These are phyloP conservation scores for Brachyptera risi DNA, from an alignment of 2,888 invertebrate species.

Conservation along the genomic window DNA sequence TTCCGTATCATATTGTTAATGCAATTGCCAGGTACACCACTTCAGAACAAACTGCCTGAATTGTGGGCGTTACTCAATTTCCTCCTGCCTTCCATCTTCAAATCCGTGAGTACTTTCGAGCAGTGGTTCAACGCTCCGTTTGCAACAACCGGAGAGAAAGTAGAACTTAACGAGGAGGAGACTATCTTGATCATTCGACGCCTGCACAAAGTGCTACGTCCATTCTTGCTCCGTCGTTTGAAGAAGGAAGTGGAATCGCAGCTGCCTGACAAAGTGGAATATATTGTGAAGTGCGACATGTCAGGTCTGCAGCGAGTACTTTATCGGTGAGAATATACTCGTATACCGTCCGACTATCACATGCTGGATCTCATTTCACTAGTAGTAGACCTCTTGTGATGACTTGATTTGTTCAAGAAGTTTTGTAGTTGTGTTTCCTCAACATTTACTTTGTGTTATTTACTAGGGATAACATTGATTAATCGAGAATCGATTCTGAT, in stretches of 20 bases:
- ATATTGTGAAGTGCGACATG: constrained; percentile 63
- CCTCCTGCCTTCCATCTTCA: constrained; percentile 60
- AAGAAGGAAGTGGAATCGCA: constrained; percentile 64
- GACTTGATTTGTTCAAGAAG: neutral
- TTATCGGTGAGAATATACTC: constrained; percentile 42
- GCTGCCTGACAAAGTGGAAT: constrained; percentile 59
- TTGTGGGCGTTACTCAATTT: constrained; percentile 62
- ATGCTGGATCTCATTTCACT: too few species aligned
- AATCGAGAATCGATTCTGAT: too few species aligned
- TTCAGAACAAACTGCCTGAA: constrained; percentile 59
- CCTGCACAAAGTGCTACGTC: constrained; percentile 61
- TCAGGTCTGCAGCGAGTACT: constrained; percentile 55
- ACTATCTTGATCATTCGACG: constrained; percentile 61
- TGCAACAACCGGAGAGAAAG: constrained; percentile 59
- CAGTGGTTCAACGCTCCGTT: constrained; percentile 68
- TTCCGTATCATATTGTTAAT: too few species aligned
- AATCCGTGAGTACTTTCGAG: constrained; percentile 59
- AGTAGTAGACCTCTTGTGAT: too few species aligned
- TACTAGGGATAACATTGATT: too few species aligned
- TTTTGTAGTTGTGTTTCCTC: neutral
- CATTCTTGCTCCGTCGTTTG: constrained; percentile 56
- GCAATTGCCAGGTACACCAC: too few species aligned
- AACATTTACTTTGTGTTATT: too few species aligned
- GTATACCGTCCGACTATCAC: too few species aligned
- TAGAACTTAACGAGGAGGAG: constrained; percentile 62